A percentile compares a stretch with the other conserved stretches of the same genome.
These are phyloP conservation scores for Peromyscus maniculatus DNA, from an alignment of 2,113 vertebrate species.

Conservation along the genomic window DNA sequence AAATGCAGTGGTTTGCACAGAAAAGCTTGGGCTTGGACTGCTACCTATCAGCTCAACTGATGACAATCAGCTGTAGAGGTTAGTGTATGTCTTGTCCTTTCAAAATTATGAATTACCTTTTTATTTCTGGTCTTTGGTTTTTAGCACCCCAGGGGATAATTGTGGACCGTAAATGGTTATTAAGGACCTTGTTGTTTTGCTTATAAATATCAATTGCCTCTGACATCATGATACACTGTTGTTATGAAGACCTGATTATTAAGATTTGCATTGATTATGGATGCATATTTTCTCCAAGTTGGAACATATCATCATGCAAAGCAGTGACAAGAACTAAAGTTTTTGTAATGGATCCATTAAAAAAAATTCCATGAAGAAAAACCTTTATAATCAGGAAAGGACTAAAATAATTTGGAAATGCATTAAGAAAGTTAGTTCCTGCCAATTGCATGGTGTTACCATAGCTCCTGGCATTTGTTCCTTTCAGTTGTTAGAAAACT, in stretches of 20 bases:
- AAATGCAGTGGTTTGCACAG: not conserved
- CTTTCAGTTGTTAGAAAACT: not conserved
- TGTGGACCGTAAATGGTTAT: not conserved
- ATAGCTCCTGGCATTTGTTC: not conserved
- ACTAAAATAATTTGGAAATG: constrained; percentile 15
- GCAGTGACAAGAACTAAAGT: not conserved
- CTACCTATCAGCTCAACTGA: not conserved
- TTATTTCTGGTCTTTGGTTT: not conserved
- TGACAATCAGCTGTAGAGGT: not conserved
- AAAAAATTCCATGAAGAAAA: constrained; percentile 15
- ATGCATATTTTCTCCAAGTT: not conserved
- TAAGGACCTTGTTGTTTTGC: not conserved
- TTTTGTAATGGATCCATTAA: not conserved
- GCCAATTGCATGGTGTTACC: not conserved
- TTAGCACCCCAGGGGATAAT: not conserved
- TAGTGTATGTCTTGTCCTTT: not conserved
- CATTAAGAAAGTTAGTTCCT: not conserved
- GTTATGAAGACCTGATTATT: constrained; percentile 1
- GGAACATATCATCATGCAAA: not conserved
- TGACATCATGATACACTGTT: not conserved
- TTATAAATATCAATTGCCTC: not conserved
- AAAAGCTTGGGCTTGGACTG: not conserved
- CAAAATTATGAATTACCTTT: not conserved
- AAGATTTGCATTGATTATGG: constrained; percentile 5
- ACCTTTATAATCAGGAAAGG: not conserved